Base-by-base conservation (phyloP, 2,797 vertebrate species). In the Nothura maculosa region DNA sequence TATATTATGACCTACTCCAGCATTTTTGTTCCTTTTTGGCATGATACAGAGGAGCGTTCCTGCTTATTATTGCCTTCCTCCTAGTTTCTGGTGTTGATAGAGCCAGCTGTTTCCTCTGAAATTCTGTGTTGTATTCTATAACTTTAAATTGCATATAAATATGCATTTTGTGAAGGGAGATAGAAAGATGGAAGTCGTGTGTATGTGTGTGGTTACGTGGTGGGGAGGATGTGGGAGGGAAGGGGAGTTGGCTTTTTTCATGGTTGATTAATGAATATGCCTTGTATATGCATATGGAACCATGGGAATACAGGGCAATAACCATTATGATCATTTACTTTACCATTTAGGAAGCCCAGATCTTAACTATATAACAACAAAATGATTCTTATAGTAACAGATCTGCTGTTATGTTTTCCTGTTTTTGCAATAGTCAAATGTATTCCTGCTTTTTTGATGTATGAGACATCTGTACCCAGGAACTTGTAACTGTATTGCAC, bases 291-390 rank as follows among this genome's bases (percentile, higher is more conserved):
- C 94, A 97, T 95, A 93, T 97, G 95, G 90, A 83, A 95, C 93
- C 87, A 95, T 84, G 79, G 69, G 92, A 95, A 74, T 92, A 72
- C 60, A 94, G 81, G 86, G 92, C 85, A 95, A 72, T 96, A 97
- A 93, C 58, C 87, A 75, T 97, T 97, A 96, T 90, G 91, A 95
- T 97, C 70, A 74, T 97, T 96, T 97, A 91, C 87, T 97, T 95
- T 95, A 83, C 86, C 66, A 69, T 97, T 96, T 93, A 93, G 86
- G 91, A 96, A 97, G 69, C 93, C 91, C 97, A 97, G 96, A 96
- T 98, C 96, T 96, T 97, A 95, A 96, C 82, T 96, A n/a, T 92
- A 85, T 89, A 89, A 93, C 64, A 96, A 89, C 87, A 96, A 95
- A 87, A 89, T 94, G 90, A 16, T 93, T 91, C 82, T 92, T 90